These are phyloP conservation scores for Athene cunicularia DNA, from an alignment of 2,113 vertebrate species.

Conservation along the genomic window DNA sequence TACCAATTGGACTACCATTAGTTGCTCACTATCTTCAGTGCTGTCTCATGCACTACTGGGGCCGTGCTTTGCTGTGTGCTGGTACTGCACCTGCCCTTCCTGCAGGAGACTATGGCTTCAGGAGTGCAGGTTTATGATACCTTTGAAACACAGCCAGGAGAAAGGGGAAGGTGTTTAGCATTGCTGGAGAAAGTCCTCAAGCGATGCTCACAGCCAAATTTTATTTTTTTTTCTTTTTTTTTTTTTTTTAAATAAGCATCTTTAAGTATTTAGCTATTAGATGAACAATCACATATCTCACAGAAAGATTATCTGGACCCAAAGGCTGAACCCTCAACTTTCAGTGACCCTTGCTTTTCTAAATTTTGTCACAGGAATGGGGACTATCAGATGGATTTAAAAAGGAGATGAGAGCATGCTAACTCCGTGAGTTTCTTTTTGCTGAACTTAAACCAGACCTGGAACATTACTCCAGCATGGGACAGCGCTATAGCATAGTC, in stretches of 20 bases:
- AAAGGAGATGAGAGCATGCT: not conserved
- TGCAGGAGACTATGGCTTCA: not conserved
- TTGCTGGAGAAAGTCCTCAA: not conserved
- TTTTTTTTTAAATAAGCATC: not conserved
- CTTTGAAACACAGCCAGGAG: not conserved
- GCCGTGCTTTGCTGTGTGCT: rapidly evolving
- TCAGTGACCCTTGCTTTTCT: not conserved
- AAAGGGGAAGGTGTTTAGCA: not conserved
- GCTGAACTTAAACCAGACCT: not conserved
- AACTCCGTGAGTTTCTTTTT: not conserved
- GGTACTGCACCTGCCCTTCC: not conserved
- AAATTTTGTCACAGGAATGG: not conserved
- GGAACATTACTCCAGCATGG: not conserved
- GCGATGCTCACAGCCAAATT: not conserved
- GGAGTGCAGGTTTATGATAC: not conserved
- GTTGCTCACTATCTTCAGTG: rapidly evolving
- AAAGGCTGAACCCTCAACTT: not conserved
- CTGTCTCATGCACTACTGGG: not conserved
- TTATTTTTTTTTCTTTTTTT: too few relatives aligned
- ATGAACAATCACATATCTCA: not conserved
- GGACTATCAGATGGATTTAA: not conserved
- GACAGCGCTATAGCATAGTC: not conserved
- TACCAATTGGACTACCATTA: not conserved
- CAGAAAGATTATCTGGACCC: not conserved
- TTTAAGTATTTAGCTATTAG: not conserved